These are phyloP conservation scores for Archocentrus centrarchus DNA, from an alignment of 2,113 vertebrate species.

Conservation along the genomic window DNA sequence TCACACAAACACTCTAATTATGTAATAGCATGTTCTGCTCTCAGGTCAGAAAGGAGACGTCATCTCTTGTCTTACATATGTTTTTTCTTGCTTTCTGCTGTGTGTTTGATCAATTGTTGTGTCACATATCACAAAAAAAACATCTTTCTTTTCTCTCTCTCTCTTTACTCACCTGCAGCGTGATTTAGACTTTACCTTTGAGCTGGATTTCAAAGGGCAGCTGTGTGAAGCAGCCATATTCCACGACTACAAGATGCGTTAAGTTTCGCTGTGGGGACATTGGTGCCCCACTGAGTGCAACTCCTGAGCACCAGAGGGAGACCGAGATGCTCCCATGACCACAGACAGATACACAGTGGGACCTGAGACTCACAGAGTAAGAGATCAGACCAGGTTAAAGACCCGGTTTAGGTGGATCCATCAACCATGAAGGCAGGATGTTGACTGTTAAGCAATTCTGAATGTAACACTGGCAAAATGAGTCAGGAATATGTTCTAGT, in stretches of 20 bases:
- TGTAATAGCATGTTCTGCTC: conserved; percentile 8
- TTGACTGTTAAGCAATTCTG: conserved; percentile 70
- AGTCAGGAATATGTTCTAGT: conserved; percentile 50
- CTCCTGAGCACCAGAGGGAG: conserved; percentile 45
- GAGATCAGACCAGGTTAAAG: conserved; percentile 17
- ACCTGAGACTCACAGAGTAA: conserved; percentile 13
- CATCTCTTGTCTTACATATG: not conserved
- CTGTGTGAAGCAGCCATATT: conserved; percentile 94
- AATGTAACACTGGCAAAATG: conserved; percentile 69
- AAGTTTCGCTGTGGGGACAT: conserved; percentile 53
- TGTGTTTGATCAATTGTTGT: not conserved
- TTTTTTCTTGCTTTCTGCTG: not conserved
- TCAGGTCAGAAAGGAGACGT: conserved; percentile 7
- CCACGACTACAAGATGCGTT: conserved; percentile 99
- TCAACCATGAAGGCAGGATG: conserved; percentile 34
- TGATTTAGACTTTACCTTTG: conserved; percentile 96
- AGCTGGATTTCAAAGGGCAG: conserved; percentile 99
- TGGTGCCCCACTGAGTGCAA: conserved; percentile 25
- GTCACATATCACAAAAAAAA: not conserved
- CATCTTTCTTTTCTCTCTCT: not conserved
- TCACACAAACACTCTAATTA: conserved; percentile 20
- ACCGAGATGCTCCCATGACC: conserved; percentile 28
- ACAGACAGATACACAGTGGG: conserved; percentile 2
- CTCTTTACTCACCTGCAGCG: conserved; percentile 79
- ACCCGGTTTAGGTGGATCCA: conserved; percentile 26